Evolutionary conservation across 2,797 vertebrate species (phyloP).

Genomic region (Catharus ustulatus): DNA sequence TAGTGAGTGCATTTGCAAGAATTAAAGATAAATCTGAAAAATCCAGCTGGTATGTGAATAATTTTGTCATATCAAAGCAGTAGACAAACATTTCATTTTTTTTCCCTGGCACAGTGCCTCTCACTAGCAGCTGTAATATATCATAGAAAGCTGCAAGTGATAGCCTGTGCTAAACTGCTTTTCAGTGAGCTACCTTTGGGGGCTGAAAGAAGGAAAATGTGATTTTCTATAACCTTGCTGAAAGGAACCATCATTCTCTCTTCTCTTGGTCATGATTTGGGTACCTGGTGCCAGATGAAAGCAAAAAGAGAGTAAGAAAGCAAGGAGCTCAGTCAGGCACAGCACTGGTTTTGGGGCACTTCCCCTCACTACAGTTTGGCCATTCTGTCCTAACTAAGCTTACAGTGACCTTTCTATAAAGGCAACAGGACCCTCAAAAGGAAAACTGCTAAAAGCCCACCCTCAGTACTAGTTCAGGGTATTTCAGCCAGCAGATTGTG

Average conservation of each 20-base stretch:
- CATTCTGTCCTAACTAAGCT: not conserved
- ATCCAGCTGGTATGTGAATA: not conserved
- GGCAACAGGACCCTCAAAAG: not conserved
- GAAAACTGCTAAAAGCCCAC: not conserved
- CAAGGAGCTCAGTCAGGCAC: not conserved
- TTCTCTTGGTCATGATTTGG: not conserved
- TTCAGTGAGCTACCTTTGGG: not conserved
- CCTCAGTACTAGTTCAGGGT: not conserved
- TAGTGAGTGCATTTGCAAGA: not conserved
- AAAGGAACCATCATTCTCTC: not conserved
- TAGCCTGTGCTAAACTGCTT: not conserved
- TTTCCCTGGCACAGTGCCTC: not conserved
- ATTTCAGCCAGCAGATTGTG: not conserved
- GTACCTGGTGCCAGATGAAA: not conserved
- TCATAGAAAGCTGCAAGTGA: not conserved
- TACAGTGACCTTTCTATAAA: not conserved
- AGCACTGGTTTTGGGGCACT: not conserved
- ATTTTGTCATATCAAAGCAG: not conserved
- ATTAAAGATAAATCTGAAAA: not conserved
- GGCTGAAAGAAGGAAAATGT: not conserved
- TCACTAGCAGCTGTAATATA: not conserved
- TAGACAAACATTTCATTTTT: not conserved
- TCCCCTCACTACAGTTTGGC: not conserved
- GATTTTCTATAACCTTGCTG: not conserved
- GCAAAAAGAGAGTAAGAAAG: not conserved